A percentile compares a stretch with the other conserved stretches of the same genome.
Conservation (phyloP, 2,797 vertebrate species). For the Alcedo quadribrachys region DNA sequence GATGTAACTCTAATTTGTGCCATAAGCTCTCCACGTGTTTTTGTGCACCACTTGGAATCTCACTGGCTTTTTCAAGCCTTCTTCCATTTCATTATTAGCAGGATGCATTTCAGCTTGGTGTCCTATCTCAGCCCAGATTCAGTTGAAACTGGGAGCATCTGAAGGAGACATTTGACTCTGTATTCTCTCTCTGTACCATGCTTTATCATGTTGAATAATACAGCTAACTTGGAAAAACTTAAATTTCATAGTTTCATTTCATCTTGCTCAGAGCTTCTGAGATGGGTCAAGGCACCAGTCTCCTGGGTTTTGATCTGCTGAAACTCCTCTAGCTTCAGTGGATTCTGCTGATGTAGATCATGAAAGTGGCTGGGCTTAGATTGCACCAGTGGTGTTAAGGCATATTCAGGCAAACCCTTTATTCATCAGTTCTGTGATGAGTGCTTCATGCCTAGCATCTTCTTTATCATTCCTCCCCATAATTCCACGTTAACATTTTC, state of each 20-base stretch:
- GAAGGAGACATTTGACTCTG: not conserved
- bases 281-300: not conserved
- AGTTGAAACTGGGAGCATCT: not conserved
- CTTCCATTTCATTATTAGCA: not conserved
- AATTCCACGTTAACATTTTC: constrained; percentile 66
- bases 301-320: not conserved
- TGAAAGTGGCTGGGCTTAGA: not conserved
- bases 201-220: not conserved
- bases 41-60: not conserved
- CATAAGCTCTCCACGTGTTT: constrained; percentile 19
- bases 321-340: not conserved
- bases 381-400: constrained; percentile 35
- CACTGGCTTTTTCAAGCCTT: not conserved
- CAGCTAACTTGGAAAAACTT: not conserved
- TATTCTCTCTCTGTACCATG: not conserved
- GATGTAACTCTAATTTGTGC: constrained; percentile 21
- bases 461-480: constrained; percentile 69
- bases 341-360: constrained; percentile 53
- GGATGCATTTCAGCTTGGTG: not conserved
- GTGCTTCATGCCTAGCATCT: constrained; percentile 29
- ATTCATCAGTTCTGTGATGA: constrained; percentile 66
- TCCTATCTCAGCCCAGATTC: not conserved
- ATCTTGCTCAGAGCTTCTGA: not conserved
- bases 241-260: no score
- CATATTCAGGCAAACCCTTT: constrained; percentile 62